Conservation (phyloP, 2,797 vertebrate species). For the Xerus rutilus region DNA sequence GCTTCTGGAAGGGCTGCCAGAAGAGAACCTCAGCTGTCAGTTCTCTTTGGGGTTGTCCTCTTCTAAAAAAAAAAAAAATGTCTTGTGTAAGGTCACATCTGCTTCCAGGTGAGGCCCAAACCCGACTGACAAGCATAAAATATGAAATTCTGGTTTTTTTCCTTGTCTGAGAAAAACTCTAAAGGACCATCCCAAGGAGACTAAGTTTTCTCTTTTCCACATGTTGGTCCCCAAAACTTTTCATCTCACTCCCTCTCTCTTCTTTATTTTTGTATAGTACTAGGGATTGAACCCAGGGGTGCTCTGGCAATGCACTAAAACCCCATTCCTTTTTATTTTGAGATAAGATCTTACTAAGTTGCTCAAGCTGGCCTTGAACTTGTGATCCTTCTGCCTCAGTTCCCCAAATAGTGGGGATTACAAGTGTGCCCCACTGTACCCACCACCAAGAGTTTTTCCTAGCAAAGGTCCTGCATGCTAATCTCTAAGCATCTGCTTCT, state of each 20-base stretch:
- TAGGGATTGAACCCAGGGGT: no score
- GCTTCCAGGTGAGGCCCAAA: not conserved
- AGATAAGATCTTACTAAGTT: not conserved
- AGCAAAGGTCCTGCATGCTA: not conserved
- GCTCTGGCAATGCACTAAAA: no score
- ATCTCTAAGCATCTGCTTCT: constrained; percentile 26
- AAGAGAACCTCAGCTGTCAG: not conserved
- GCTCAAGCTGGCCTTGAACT: no score
- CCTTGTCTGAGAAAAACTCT: not conserved
- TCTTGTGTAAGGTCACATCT: not conserved
- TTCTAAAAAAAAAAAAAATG: not conserved
- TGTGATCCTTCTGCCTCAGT: not conserved
- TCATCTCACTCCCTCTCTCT: no score
- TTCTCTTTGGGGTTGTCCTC: not conserved
- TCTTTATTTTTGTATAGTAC: no score
- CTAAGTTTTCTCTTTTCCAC: not conserved
- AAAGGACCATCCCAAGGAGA: not conserved
- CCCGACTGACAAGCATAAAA: not conserved
- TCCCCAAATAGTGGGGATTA: not conserved
- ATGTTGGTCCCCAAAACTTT: not conserved
- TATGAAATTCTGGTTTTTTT: not conserved
- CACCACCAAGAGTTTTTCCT: not conserved
- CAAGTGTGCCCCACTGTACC: not conserved
- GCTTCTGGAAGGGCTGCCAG: not conserved
- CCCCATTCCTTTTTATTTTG: not conserved